These are phyloP conservation scores for Rhinopithecus roxellana DNA, from an alignment of 2,113 vertebrate genomes.

Conservation along the genomic window DNA sequence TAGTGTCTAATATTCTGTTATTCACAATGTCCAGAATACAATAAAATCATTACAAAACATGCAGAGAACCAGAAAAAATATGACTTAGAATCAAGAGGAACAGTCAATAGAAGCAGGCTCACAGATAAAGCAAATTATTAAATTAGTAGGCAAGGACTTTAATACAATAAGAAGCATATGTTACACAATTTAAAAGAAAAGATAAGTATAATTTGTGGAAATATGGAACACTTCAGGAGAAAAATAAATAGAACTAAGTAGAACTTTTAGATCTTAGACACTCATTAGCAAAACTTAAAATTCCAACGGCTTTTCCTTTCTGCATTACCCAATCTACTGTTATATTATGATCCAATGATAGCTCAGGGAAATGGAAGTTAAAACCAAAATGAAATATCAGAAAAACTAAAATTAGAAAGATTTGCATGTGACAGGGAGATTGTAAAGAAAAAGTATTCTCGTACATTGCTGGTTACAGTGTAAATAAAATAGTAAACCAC, in stretches of 20 bases:
- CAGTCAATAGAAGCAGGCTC: neutral
- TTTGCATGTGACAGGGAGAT: neutral
- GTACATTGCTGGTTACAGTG: neutral
- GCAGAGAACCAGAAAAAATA: neutral
- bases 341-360: neutral
- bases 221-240: neutral
- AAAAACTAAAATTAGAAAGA: conserved; percentile 2
- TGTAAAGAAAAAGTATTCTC: neutral
- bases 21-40: neutral
- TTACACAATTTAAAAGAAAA: conserved; percentile 10
- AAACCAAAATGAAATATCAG: conserved; percentile 2
- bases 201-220: neutral
- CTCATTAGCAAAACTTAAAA: neutral
- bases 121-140: neutral
- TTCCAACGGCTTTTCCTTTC: neutral
- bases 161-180: neutral
- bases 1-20: neutral
- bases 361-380: neutral
- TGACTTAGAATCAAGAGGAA: neutral
- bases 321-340: neutral
- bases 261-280: conserved; percentile 10
- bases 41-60: neutral
- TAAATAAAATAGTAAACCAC: neutral
- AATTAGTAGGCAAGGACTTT: neutral
- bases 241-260: neutral